Base-by-base conservation (phyloP, 2,797 vertebrate genomes). In the Ficedula albicollis region DNA sequence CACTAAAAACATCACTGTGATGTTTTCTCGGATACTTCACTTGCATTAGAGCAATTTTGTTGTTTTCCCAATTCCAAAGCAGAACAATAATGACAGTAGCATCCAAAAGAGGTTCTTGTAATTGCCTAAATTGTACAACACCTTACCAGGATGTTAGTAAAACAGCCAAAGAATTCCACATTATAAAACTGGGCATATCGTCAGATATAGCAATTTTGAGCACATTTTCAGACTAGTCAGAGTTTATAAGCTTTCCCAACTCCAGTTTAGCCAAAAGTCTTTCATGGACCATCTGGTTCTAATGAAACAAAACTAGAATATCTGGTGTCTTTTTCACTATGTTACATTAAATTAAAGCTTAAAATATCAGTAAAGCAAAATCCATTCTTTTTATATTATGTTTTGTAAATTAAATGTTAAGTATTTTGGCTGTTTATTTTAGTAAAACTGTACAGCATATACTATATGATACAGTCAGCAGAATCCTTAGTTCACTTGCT, bases 241-340 rank as follows among this genome's bases (percentile, higher is more conserved):
- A 91, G 67, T 96, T 97, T 95, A 94, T 76, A 93, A 92, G 87
- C 69, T 93, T 95, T 86, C 73, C 69, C 70, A 89, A 64, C 26
- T 87, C 59, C 49, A 69, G 21, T 94, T 89, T 64, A 52, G 95
- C 94, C 94, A 91, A 79, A 82, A 70, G 74, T 44, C 54, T 90
- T 91, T 84, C 62, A 83, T 74, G 77, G 70, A 58, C 84, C 97
- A 96, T 95, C 95, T 96, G 96, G 80, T 95, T 96, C 90, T 95
- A 93, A 94, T 91, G 93, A 93, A 93, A 94, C 38, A 94, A 89
- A 95, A 78, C 74, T 54, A 75, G 92, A 93, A 93, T 87, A 87
- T 92, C 81, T 83, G 59, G 66, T 93, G 75, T 92, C 83, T 52
- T 94, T 94, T 96, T 91, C 91, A 93, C 68, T 93, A 86, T 79